Conservation (phyloP, 1,140 invertebrate species). For the Meloidogyne exigua region DNA sequence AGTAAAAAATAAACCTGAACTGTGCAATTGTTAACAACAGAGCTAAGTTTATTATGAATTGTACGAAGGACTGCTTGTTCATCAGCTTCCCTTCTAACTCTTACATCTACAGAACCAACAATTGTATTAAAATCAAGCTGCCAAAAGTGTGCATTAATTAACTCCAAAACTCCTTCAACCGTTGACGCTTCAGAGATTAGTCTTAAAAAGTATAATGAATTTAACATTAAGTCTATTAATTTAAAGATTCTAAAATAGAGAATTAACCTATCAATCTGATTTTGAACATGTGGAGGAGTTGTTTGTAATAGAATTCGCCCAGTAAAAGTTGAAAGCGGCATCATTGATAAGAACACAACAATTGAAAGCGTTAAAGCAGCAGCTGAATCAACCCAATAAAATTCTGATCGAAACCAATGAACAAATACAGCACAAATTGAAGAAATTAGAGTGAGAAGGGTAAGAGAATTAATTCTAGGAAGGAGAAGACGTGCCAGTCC, state of each 20-base stretch:
- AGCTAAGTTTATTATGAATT: slow-evolving; percentile 69
- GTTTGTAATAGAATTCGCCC: slow-evolving; percentile 61
- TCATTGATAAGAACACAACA: slow-evolving; percentile 59
- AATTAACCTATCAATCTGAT: slow-evolving; percentile 59
- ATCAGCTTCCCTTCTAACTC: slow-evolving; percentile 71
- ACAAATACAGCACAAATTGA: slow-evolving; percentile 43
- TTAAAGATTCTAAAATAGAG: neutral
- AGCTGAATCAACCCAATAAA: slow-evolving; percentile 53
- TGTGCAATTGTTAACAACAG: slow-evolving; percentile 69
- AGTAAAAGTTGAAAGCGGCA: slow-evolving; percentile 58
- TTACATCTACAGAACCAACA: slow-evolving; percentile 48
- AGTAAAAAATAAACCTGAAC: slow-evolving; percentile 60
- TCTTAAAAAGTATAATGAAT: slow-evolving; percentile 66
- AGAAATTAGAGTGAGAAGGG: slow-evolving; percentile 46
- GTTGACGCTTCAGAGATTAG: slow-evolving; percentile 69
- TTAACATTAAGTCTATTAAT: slow-evolving; percentile 7
- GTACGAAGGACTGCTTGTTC: slow-evolving; percentile 71
- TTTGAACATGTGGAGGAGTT: slow-evolving; percentile 56
- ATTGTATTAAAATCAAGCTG: slow-evolving; percentile 71
- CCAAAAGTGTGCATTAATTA: slow-evolving; percentile 74
- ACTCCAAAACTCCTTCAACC: slow-evolving; percentile 74
- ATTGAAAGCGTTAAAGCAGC: slow-evolving; percentile 56
- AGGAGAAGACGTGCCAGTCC: slow-evolving; percentile 57
- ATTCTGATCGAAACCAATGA: slow-evolving; percentile 48
- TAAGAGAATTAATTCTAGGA: slow-evolving; percentile 58